Evolutionary conservation across 2,888 invertebrate genomes (phyloP).

Genomic region (Ochropleura leucogaster): DNA sequence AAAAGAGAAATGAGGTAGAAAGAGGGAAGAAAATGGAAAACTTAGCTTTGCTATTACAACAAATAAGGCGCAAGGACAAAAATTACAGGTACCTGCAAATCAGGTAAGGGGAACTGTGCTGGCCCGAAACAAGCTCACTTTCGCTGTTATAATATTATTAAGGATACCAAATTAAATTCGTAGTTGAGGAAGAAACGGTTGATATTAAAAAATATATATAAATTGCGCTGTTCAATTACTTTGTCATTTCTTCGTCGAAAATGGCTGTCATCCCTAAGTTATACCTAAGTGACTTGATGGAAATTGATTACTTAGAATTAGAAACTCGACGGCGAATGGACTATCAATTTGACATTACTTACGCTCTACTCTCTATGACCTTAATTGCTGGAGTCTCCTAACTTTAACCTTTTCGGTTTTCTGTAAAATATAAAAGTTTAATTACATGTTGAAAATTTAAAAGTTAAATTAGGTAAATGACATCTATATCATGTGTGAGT

Average conservation of each 20-base stretch:
- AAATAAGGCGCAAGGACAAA: too few relatives aligned
- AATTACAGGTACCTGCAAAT: too few relatives aligned
- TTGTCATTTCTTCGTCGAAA: neutral
- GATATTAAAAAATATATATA: neutral
- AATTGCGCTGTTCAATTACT: neutral
- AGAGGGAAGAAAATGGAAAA: too few relatives aligned
- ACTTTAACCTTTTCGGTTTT: neutral
- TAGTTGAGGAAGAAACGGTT: neutral
- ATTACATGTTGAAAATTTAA: too few relatives aligned
- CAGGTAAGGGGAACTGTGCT: too few relatives aligned
- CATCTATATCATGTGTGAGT: too few relatives aligned
- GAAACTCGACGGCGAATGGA: constrained; percentile 10
- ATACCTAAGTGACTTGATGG: constrained; percentile 16
- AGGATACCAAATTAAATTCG: neutral
- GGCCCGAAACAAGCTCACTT: too few relatives aligned
- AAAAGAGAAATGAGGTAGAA: too few relatives aligned
- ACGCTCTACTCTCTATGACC: constrained; percentile 15
- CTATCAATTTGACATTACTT: constrained; percentile 47
- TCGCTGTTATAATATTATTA: too few relatives aligned
- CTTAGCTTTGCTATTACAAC: too few relatives aligned
- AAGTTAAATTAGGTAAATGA: too few relatives aligned
- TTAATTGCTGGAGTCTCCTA: constrained; percentile 10
- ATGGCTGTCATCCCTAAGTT: neutral
- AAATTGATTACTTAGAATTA: constrained; percentile 36
- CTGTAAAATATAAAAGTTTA: neutral